Evolutionary conservation across 2,113 vertebrate species (phyloP), one percentile per base, ranked within the genome.

Genomic region (Etheostoma spectabile): DNA sequence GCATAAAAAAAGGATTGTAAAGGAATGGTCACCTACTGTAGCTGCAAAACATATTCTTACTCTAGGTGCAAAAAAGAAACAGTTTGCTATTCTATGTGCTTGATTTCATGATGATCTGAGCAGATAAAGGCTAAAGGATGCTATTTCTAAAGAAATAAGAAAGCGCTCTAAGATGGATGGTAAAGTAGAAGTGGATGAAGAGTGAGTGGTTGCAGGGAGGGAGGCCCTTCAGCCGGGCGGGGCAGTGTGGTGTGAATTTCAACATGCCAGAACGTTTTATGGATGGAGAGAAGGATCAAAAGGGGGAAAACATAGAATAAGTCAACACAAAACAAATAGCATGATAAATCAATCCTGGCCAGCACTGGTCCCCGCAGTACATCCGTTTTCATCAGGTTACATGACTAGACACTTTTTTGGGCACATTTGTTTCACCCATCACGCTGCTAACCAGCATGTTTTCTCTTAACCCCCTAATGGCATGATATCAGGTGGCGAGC

Each of bases 221-320:
- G 93, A 91, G 92, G 80, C 68, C 73, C 81, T 75, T 42, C 21
- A 65, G 62, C 52, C 4, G 79, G 88, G 79, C 68, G 62, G 91
- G 92, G 90, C 92, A 89, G 93, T 93, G 93, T 93, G 95, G 94
- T 93, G 94, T 95, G 95, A 96, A 96, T 95, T 96, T 96, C 95
- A 93, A 93, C 96, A 97, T 97, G 97, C 96, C 95, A 90, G 94
- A 95, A 84, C 27, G 14, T 64, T 83, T 85, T 19, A 93, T 94
- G 94, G 93, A 95, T 93, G 87, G 75, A 92, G 83, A 82, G 82
- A 69, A 93, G 92, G 93, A 88, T 92, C 81, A 71, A 69, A 46
- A 64, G 71, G 62, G 79, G 62, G 49, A 22, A 78, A 80, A 92
- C 81, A 86, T 65, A 83, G 77, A 86, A 84, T 66, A 89, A 89